Evolutionary conservation across 2,113 vertebrate species (phyloP).

Genomic region (Cyrtonyx montezumae): DNA sequence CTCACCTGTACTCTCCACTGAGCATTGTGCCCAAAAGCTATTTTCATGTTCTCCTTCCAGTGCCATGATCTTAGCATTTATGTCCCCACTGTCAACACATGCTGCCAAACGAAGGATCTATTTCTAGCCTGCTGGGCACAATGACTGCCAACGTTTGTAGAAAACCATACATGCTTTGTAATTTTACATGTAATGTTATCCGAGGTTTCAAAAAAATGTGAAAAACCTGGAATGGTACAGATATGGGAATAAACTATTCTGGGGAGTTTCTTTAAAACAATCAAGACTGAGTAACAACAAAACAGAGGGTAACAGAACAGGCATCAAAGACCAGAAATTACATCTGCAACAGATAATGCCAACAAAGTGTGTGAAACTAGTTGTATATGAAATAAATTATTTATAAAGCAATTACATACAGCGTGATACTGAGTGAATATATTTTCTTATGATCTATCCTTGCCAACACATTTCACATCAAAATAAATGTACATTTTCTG

Average conservation of each 20-base stretch:
- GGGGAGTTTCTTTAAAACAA: neutral
- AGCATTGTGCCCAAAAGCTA: neutral
- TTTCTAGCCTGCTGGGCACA: neutral
- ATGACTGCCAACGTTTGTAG: neutral
- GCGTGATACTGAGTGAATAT: neutral
- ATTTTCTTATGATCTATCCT: neutral
- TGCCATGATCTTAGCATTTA: neutral
- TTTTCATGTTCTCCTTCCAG: neutral
- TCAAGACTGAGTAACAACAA: neutral
- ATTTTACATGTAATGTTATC: neutral
- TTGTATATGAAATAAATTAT: neutral
- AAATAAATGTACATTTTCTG: neutral
- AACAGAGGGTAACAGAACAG: neutral
- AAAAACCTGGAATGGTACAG: neutral
- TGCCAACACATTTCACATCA: neutral
- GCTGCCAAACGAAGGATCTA: neutral
- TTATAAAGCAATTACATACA: neutral
- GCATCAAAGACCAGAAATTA: neutral
- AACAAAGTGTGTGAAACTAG: neutral
- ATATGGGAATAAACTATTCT: neutral
- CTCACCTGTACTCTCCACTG: constrained; percentile 42
- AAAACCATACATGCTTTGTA: neutral
- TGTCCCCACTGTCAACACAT: neutral
- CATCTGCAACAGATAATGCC: neutral
- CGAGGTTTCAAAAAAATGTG: neutral